These are phyloP conservation scores for Tachina lurida DNA, from an alignment of 2,888 invertebrate genomes.

Conservation along the genomic window DNA sequence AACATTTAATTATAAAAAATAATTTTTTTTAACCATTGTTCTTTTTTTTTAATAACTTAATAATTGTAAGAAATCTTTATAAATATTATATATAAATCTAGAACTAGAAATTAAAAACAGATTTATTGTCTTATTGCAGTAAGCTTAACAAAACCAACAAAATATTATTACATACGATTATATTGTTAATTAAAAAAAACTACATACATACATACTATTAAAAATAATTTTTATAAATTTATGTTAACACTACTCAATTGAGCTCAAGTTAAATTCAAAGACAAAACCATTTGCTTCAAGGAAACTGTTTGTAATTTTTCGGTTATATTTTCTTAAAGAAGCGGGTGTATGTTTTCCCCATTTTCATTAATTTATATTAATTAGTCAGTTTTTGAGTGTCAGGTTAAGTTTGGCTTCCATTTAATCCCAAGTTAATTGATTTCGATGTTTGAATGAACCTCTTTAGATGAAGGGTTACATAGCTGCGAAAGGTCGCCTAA, in stretches of 20 bases:
- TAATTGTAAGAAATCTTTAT: slow-evolving; percentile 63
- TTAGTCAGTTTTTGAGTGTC: too few relatives aligned
- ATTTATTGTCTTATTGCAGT: slow-evolving; percentile 69
- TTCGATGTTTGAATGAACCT: too few relatives aligned
- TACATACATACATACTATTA: slow-evolving; percentile 15
- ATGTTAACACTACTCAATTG: slow-evolving; percentile 45
- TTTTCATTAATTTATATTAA: too few relatives aligned
- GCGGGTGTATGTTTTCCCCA: too few relatives aligned
- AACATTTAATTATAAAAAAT: slow-evolving; percentile 45
- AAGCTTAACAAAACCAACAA: slow-evolving; percentile 57
- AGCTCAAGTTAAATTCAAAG: not conserved
- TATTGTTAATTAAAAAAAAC: slow-evolving; percentile 45
- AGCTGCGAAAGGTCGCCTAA: too few relatives aligned
- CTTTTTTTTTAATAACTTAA: slow-evolving; percentile 63
- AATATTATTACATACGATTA: slow-evolving; percentile 46
- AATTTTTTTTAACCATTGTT: slow-evolving; percentile 63
- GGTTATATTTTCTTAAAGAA: too few relatives aligned
- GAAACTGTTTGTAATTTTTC: not conserved
- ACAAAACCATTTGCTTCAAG: not conserved
- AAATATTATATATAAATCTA: slow-evolving; percentile 38
- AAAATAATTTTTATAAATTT: slow-evolving; percentile 40
- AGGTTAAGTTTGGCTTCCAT: too few relatives aligned
- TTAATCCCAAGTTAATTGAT: too few relatives aligned
- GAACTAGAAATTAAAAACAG: slow-evolving; percentile 38
- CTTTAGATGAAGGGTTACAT: too few relatives aligned